These are phyloP conservation scores for Nyleta sp. DNA, from an alignment of 2,888 invertebrate species.

Conservation along the genomic window DNA sequence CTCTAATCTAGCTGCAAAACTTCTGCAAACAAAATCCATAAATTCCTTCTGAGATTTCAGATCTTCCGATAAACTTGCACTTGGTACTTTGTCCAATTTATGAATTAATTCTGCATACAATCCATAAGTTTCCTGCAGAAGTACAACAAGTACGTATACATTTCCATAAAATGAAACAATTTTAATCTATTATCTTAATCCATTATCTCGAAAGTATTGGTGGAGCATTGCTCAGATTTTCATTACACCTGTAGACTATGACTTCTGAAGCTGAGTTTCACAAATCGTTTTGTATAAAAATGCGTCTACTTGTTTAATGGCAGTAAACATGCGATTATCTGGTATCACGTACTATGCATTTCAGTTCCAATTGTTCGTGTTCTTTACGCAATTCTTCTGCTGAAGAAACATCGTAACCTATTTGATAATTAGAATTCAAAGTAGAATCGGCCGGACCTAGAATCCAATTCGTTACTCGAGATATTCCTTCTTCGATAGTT, in stretches of 20 bases:
- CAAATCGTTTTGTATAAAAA: too few relatives aligned
- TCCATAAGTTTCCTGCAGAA: slow-evolving; percentile 87
- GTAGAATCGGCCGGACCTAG: slow-evolving; percentile 89
- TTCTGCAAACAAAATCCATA: slow-evolving; percentile 92
- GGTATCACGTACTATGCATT: slow-evolving; percentile 87
- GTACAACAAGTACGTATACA: too few relatives aligned
- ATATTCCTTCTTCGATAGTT: slow-evolving; percentile 86
- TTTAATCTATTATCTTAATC: too few relatives aligned
- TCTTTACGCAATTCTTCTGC: slow-evolving; percentile 89
- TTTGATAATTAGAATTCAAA: slow-evolving; percentile 87
- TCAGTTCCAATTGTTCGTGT: slow-evolving; percentile 89
- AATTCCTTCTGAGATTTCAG: slow-evolving; percentile 89
- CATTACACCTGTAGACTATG: too few relatives aligned
- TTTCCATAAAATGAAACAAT: too few relatives aligned
- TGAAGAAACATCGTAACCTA: slow-evolving; percentile 88
- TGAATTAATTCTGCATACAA: slow-evolving; percentile 90
- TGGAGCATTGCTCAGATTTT: too few relatives aligned
- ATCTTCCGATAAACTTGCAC: slow-evolving; percentile 83
- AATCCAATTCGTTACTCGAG: slow-evolving; percentile 91
- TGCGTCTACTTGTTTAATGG: too few relatives aligned
- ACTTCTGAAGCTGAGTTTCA: too few relatives aligned
- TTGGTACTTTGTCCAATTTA: slow-evolving; percentile 86
- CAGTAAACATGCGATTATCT: too few relatives aligned
- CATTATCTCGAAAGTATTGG: too few relatives aligned
- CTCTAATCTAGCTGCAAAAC: slow-evolving; percentile 89